Evolutionary conservation across 2,113 vertebrate species (phyloP).

Genomic region (Serinus canaria): DNA sequence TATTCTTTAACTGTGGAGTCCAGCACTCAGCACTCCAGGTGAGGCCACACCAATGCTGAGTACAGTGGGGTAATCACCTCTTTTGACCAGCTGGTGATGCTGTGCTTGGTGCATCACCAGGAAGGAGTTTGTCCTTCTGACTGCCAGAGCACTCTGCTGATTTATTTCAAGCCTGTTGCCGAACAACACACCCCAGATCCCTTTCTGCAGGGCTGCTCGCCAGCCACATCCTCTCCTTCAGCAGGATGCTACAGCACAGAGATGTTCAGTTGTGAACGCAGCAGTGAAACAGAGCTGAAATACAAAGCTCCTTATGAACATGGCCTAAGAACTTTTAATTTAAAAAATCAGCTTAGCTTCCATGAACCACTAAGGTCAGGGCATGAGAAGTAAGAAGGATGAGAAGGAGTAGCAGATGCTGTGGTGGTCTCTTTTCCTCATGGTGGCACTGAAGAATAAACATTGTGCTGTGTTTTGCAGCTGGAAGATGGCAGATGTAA

Average conservation of each 20-base stretch:
- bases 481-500: not conserved
- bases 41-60: not conserved
- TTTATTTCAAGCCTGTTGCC: accelerated
- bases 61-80: not conserved
- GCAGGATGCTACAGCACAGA: not conserved
- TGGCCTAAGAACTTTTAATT: not conserved
- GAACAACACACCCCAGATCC: accelerated
- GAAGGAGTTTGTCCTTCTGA: not conserved
- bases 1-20: not conserved
- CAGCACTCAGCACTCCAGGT: not conserved
- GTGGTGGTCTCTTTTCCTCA: not conserved
- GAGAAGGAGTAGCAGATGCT: not conserved
- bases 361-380: not conserved
- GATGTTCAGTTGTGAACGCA: not conserved
- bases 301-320: not conserved
- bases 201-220: not conserved
- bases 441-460: not conserved
- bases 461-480: not conserved
- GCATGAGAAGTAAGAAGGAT: not conserved
- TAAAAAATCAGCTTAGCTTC: not conserved
- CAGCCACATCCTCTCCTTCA: not conserved
- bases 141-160: not conserved
- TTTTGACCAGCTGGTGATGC: not conserved
- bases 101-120: not conserved
- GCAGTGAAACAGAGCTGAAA: not conserved